A percentile compares a stretch with the other conserved stretches of the same genome.
Evolutionary conservation across 2,888 invertebrate genomes (phyloP).

Genomic region (Pecten maximus): DNA sequence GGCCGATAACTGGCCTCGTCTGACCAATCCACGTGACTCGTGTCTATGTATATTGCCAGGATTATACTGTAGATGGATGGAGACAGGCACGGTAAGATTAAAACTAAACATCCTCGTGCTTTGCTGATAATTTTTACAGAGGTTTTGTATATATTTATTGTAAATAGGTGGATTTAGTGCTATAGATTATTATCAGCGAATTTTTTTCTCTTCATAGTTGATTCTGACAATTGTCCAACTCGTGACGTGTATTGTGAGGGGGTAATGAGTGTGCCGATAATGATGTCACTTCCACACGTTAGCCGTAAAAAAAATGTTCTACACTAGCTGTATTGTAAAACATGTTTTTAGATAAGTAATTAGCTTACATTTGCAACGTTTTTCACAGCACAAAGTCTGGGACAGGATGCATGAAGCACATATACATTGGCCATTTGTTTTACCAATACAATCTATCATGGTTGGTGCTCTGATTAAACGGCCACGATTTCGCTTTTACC

Average conservation of each 20-base stretch:
- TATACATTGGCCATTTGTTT: background rate
- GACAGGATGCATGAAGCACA: background rate
- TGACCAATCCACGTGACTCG: background rate
- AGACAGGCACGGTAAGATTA: background rate
- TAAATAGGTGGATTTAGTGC: too few relatives aligned
- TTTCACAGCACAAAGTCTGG: background rate
- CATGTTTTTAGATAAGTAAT: background rate
- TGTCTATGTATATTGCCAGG: background rate
- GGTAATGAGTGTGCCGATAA: background rate
- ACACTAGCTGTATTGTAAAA: background rate
- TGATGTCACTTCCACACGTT: too few relatives aligned
- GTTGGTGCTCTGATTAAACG: background rate
- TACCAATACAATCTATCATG: background rate
- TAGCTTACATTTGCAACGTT: background rate
- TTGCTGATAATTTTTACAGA: background rate
- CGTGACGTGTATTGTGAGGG: background rate
- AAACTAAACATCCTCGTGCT: background rate
- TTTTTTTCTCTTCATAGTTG: too few relatives aligned
- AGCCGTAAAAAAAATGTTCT: background rate
- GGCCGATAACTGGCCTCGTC: slow-evolving; percentile 6
- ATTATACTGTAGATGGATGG: slow-evolving; percentile 1
- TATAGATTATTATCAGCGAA: too few relatives aligned
- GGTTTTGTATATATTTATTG: too few relatives aligned
- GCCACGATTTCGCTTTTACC: background rate
- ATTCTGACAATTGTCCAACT: too few relatives aligned